A percentile compares a stretch with the other conserved stretches of the same genome.
Evolutionary conservation across 2,113 vertebrate species (phyloP).

Genomic region (Gila orcuttii): DNA sequence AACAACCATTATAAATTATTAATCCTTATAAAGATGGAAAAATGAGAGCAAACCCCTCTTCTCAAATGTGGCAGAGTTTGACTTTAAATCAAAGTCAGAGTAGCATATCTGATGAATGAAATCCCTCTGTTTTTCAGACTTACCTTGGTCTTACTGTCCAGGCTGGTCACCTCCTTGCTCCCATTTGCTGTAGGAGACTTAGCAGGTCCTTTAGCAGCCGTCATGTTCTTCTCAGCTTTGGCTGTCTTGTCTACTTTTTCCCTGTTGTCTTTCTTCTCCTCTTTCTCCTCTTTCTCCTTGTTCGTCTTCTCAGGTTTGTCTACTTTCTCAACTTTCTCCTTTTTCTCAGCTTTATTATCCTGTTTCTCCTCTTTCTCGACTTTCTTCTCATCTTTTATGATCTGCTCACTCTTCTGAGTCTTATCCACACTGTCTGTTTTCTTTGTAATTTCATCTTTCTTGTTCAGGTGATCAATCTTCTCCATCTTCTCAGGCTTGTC

Average conservation of each 20-base stretch:
- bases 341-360: conserved; percentile 62
- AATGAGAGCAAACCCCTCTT: neutral
- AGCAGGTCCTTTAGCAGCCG: conserved; percentile 66
- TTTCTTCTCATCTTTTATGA: conserved; percentile 69
- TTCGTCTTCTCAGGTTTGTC: conserved; percentile 74
- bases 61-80: neutral
- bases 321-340: conserved; percentile 70
- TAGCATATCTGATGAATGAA: neutral
- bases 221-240: conserved; percentile 71
- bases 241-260: conserved; percentile 68
- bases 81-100: conserved; percentile 9
- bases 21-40: neutral
- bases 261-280: conserved; percentile 63
- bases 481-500: conserved; percentile 47
- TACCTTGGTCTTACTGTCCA: conserved; percentile 91
- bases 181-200: conserved; percentile 75
- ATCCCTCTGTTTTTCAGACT: neutral
- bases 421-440: conserved; percentile 68
- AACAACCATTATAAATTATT: neutral
- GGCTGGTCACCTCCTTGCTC: conserved; percentile 82
- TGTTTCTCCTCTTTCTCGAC: conserved; percentile 62
- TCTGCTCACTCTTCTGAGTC: conserved; percentile 68
- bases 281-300: conserved; percentile 73
- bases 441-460: conserved; percentile 52
- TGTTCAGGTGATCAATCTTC: conserved; percentile 40